Conservation (phyloP, 2,797 vertebrate species). For the Graptemys geographica region DNA sequence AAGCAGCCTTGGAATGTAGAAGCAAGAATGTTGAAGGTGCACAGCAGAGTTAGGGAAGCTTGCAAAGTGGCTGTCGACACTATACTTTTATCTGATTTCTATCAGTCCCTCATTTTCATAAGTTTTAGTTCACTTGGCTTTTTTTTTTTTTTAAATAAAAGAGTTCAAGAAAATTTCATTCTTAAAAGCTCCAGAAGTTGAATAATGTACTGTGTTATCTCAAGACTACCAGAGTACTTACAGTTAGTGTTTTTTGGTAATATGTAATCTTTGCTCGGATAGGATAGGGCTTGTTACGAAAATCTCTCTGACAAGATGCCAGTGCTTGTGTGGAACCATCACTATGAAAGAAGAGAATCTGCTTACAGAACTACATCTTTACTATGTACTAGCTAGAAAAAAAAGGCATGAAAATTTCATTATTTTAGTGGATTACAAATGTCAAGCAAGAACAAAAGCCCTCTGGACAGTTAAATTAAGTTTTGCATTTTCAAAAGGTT, state of each 20-base stretch:
- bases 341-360: slow-evolving; percentile 74
- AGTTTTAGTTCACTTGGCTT: rapidly evolving
- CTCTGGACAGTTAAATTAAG: neutral
- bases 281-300: slow-evolving; percentile 97
- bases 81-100: neutral
- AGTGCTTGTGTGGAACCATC: slow-evolving; percentile 92
- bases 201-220: neutral
- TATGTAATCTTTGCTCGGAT: slow-evolving; percentile 91
- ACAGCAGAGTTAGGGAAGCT: neutral
- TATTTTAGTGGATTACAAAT: neutral
- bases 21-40: neutral
- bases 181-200: neutral
- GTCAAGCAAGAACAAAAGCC: neutral
- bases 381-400: slow-evolving; percentile 19
- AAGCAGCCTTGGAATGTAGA: neutral
- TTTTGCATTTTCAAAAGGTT: neutral
- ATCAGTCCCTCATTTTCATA: neutral
- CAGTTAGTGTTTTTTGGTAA: slow-evolving; percentile 91
- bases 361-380: neutral
- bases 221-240: slow-evolving; percentile 74
- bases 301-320: slow-evolving; percentile 95
- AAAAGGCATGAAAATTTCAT: neutral
- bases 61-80: neutral
- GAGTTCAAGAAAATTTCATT: neutral
- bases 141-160: neutral